These are phyloP conservation scores for Mylabris phalerata DNA, from an alignment of 1,140 invertebrate species.

Conservation along the genomic window DNA sequence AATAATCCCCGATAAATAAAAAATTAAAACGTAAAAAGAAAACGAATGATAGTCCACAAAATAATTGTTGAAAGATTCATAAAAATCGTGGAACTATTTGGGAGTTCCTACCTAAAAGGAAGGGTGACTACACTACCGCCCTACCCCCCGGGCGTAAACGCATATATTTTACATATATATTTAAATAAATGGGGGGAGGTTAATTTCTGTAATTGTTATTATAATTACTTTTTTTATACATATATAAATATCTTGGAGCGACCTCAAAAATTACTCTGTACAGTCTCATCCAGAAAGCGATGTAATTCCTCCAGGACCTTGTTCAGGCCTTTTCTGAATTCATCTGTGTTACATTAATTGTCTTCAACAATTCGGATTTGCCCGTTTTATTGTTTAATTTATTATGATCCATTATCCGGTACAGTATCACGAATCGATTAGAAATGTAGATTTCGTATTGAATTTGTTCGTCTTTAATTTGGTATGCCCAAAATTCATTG, in stretches of 20 bases:
- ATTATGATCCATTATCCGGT: not conserved
- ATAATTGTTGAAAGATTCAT: constrained; percentile 9
- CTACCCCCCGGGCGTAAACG: constrained; percentile 6
- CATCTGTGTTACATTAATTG: constrained; percentile 36
- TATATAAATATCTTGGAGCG: constrained; percentile 29
- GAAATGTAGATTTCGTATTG: not conserved
- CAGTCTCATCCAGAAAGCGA: constrained; percentile 43
- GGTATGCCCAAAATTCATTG: not conserved
- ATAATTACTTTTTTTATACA: no score
- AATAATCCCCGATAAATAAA: constrained; percentile 5
- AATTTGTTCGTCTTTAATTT: no score
- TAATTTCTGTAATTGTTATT: no score
- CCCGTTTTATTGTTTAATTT: constrained; percentile 16
- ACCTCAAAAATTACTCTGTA: constrained; percentile 44
- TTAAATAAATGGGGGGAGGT: constrained; percentile 15
- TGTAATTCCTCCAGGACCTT: constrained; percentile 38
- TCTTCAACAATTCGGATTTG: constrained; percentile 36
- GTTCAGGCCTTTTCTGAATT: constrained; percentile 40
- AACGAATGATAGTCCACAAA: constrained; percentile 8
- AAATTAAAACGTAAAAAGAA: constrained; percentile 6
- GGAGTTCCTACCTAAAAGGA: constrained; percentile 38
- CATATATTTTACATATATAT: not conserved
- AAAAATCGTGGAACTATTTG: constrained; percentile 19
- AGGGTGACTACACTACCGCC: constrained; percentile 32
- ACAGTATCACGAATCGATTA: not conserved